A percentile compares a stretch with the other conserved stretches of the same genome.
These are phyloP conservation scores for Catharus fuscescens DNA, from an alignment of 2,113 vertebrate species.

Conservation along the genomic window DNA sequence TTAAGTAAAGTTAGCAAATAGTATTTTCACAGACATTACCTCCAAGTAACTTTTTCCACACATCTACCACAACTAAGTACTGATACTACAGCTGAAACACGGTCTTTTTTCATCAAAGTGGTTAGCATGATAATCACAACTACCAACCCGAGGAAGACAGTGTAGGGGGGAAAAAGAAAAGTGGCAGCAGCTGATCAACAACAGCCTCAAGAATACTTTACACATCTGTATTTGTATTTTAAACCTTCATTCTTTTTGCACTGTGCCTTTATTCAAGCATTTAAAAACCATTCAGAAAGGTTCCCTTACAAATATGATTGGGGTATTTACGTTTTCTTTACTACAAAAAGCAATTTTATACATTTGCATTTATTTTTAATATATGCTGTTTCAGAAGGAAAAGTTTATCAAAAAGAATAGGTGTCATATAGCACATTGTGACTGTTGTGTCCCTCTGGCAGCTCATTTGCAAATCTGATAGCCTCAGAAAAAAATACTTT, in stretches of 20 bases:
- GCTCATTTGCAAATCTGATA: background rate
- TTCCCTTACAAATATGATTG: background rate
- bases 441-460: background rate
- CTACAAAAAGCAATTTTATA: background rate
- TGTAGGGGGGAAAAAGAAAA: rapidly evolving
- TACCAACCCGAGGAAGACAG: background rate
- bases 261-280: background rate
- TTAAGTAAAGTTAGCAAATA: background rate
- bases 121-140: background rate
- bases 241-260: background rate
- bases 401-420: background rate
- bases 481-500: background rate
- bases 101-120: background rate
- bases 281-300: background rate
- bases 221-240: background rate
- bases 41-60: background rate
- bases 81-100: background rate
- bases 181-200: background rate
- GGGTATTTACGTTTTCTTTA: background rate
- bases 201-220: background rate
- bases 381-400: background rate
- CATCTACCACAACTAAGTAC: background rate
- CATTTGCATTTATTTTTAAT: background rate
- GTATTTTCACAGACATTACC: background rate
- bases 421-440: background rate